Evolutionary conservation across 2,797 vertebrate genomes (phyloP).

Genomic region (Leptodactylus fallax): DNA sequence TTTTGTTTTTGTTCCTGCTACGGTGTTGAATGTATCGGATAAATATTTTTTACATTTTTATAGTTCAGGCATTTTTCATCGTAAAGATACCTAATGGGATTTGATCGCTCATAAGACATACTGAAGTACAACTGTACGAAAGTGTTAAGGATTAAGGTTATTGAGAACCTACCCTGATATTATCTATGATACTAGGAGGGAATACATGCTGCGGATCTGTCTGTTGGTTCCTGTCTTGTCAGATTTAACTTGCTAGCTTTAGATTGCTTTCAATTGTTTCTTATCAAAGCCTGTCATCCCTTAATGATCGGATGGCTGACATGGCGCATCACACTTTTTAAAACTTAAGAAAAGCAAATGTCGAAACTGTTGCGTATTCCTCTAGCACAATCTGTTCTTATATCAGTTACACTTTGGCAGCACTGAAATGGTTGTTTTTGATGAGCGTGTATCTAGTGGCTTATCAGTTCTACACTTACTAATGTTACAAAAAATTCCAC

Average conservation of each 20-base stretch:
- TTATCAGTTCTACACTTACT: constrained; percentile 2
- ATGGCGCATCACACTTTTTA: neutral
- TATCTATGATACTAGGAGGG: neutral
- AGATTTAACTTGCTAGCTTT: neutral
- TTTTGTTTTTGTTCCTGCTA: too few species aligned
- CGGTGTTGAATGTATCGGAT: too few species aligned
- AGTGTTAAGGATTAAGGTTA: too few species aligned
- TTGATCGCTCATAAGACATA: too few species aligned
- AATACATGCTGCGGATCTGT: neutral
- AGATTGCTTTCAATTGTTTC: neutral
- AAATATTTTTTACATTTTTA: too few species aligned
- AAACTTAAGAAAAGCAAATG: neutral
- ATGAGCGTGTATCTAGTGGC: neutral
- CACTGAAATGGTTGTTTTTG: neutral
- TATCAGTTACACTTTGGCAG: neutral
- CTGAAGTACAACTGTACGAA: too few species aligned
- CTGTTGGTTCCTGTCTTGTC: neutral
- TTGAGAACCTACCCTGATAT: too few species aligned
- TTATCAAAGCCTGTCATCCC: neutral
- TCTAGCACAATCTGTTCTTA: neutral
- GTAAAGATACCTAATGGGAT: too few species aligned
- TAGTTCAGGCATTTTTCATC: too few species aligned
- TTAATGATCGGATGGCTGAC: neutral
- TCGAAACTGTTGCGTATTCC: neutral
- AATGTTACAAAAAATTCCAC: neutral